phyloP scores from a whole-genome alignment of 2,797 vertebrate species.

The Adelosebastes latens region DNA sequence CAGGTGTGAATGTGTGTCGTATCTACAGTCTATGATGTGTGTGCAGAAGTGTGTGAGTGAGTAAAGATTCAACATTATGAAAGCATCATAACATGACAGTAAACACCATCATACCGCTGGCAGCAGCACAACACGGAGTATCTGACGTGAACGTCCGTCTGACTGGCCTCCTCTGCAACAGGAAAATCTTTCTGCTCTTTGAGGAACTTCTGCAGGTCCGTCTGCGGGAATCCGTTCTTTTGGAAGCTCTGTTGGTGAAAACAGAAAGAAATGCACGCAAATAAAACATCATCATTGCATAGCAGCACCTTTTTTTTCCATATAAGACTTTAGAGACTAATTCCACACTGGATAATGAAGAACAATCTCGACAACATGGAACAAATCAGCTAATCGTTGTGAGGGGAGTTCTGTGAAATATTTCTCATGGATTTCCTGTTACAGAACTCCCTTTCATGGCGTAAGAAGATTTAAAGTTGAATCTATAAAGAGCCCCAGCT shows the following conservation, averaged over 20 bases:
- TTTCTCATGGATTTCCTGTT: not conserved
- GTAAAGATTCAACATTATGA: not conserved
- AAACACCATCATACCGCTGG: conserved; percentile 78
- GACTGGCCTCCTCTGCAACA: conserved; percentile 44
- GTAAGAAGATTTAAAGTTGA: not conserved
- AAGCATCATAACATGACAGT: not conserved
- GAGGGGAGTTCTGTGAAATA: not conserved
- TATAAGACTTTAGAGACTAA: not conserved
- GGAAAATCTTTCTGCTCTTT: conserved; percentile 75
- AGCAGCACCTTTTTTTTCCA: not conserved
- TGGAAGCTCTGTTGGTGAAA: conserved; percentile 88
- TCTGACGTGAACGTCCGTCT: conserved; percentile 3
- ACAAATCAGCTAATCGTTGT: not conserved
- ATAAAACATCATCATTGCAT: not conserved
- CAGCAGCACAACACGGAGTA: conserved; percentile 82
- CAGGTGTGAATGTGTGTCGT: not conserved
- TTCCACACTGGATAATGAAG: not conserved
- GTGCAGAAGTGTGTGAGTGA: not conserved
- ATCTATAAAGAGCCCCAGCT: not conserved
- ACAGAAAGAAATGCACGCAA: conserved; percentile 22
- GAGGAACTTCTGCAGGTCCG: conserved; percentile 92
- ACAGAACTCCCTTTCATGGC: not conserved
- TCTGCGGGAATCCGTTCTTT: conserved; percentile 88
- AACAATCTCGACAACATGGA: not conserved
- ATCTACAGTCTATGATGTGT: not conserved